Evolutionary conservation across 2,888 invertebrate species (phyloP).

Genomic region (Clitarchus hookeri): DNA sequence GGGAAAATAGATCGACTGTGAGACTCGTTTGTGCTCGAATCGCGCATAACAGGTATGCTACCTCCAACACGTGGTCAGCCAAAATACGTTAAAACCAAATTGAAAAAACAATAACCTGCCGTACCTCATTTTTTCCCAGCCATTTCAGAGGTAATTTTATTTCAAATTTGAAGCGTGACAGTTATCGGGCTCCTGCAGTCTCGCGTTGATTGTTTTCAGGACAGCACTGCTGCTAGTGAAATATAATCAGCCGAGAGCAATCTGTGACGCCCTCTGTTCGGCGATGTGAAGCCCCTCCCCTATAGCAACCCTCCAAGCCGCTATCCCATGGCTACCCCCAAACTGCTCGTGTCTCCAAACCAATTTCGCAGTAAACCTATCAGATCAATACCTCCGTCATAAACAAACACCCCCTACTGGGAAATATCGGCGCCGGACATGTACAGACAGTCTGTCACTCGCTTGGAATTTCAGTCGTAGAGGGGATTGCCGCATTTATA

Average conservation of each 20-base stretch:
- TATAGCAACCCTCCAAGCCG: background rate
- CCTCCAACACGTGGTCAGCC: background rate
- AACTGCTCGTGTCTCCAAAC: constrained; percentile 2
- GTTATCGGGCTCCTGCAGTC: background rate
- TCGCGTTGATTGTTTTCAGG: background rate
- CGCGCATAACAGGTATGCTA: background rate
- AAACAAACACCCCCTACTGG: background rate
- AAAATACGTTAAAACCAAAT: background rate
- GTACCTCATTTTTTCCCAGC: background rate
- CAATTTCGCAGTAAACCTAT: constrained; percentile 1
- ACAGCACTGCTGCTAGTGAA: background rate
- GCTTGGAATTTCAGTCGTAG: background rate
- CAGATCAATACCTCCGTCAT: constrained; percentile 5
- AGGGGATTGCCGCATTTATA: constrained; percentile 6
- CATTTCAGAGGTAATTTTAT: constrained; percentile 1
- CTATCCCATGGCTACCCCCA: background rate
- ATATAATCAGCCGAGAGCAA: background rate
- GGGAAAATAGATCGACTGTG: too few relatives aligned
- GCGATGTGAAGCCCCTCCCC: background rate
- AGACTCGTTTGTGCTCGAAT: background rate
- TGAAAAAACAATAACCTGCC: background rate
- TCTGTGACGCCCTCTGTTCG: constrained; percentile 1
- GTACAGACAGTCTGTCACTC: background rate
- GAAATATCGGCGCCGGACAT: background rate
- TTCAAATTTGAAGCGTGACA: background rate